phyloP scores from a whole-genome alignment of 2,113 vertebrate genomes.

The Nematolebias whitei region DNA sequence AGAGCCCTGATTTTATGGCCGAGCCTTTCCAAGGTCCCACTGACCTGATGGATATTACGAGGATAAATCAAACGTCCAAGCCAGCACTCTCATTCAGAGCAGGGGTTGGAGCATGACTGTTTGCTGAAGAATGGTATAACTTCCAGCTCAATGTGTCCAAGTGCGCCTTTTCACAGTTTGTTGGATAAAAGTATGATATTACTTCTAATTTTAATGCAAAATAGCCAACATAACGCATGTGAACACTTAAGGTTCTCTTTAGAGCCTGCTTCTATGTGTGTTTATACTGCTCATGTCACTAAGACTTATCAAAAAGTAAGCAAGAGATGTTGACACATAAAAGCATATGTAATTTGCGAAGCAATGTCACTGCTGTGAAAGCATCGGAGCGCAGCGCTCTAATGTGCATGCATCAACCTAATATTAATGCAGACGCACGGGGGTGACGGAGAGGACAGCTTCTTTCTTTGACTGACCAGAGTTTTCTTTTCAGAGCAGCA shows the following conservation, averaged over 20 bases:
- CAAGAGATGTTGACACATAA: conserved; percentile 8
- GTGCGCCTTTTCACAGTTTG: conserved; percentile 12
- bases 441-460: conserved; percentile 55
- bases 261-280: not conserved
- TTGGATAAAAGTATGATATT: conserved; percentile 6
- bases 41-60: conserved; percentile 75
- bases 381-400: conserved; percentile 2
- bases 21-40: conserved; percentile 68
- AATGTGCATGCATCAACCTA: conserved; percentile 20
- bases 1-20: conserved; percentile 68
- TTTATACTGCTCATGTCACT: conserved; percentile 1
- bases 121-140: conserved; percentile 39
- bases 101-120: conserved; percentile 54
- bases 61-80: conserved; percentile 78
- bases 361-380: conserved; percentile 1
- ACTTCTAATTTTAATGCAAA: not conserved
- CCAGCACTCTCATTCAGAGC: conserved; percentile 55
- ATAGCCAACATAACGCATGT: not conserved
- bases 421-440: conserved; percentile 39
- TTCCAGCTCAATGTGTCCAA: not conserved
- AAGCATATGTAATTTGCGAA: conserved; percentile 4
- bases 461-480: conserved; percentile 39
- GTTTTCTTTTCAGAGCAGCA: conserved; percentile 23
- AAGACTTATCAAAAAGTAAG: not conserved
- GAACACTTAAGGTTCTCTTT: not conserved